Conservation (phyloP, 2,113 vertebrate genomes). For the Thunnus maccoyii region DNA sequence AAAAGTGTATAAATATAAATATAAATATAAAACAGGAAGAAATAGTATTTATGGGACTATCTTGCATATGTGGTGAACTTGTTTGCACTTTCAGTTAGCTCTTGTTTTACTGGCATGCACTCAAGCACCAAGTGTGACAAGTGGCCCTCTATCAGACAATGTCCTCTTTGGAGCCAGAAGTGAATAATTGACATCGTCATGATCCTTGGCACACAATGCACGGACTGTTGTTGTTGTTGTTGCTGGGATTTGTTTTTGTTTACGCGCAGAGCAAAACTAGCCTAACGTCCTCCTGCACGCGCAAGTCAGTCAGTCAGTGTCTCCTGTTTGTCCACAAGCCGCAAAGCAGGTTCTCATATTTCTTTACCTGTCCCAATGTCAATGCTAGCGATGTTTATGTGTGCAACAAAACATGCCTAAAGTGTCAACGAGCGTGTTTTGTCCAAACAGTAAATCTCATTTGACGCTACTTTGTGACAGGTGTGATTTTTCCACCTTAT, state of each 20-base stretch:
- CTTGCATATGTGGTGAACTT: slow-evolving; percentile 6
- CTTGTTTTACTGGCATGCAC: slow-evolving; percentile 56
- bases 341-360: slow-evolving; percentile 67
- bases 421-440: not conserved
- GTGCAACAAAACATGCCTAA: slow-evolving; percentile 1
- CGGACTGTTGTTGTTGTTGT: slow-evolving; percentile 52
- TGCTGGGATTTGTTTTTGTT: slow-evolving; percentile 68
- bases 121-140: slow-evolving; percentile 67
- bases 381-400: not conserved
- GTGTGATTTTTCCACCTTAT: slow-evolving; percentile 55
- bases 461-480: slow-evolving; percentile 52
- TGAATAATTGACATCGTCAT: slow-evolving; percentile 82
- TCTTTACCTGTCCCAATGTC: slow-evolving; percentile 30
- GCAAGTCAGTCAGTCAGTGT: slow-evolving; percentile 37
- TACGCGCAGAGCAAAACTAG: slow-evolving; percentile 33
- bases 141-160: slow-evolving; percentile 77
- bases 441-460: not conserved
- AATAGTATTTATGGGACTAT: not conserved
- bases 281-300: slow-evolving; percentile 21
- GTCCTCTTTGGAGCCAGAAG: slow-evolving; percentile 69
- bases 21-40: too few relatives aligned
- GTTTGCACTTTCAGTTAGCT: slow-evolving; percentile 62
- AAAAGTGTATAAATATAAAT: too few relatives aligned
- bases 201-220: slow-evolving; percentile 74
- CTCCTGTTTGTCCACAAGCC: slow-evolving; percentile 32